Evolutionary conservation across 1,140 invertebrate genomes (phyloP), one percentile per base, ranked within the genome.

Genomic region (Drosophila kohkoa): DNA sequence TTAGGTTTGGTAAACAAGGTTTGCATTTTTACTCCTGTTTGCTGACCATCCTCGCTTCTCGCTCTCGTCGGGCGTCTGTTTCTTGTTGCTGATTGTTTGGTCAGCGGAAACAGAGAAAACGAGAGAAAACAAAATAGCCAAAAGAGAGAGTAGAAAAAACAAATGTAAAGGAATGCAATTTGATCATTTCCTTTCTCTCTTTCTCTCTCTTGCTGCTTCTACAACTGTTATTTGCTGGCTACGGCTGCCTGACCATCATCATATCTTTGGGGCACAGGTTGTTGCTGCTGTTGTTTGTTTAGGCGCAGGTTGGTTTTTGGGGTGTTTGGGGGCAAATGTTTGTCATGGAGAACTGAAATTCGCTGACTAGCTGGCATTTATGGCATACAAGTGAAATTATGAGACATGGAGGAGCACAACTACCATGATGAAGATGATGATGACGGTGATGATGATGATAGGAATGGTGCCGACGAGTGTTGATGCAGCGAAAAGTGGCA

Each of bases 311-410:
- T 10, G 16, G 32, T 64, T 57, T 10, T 10, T 55, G n/a, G n/a
- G 65, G 65, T 57, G 68, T 72, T 52, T 75, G 63, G 48, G 51
- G 48, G 68, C 58, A 54, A 70, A 70, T 62, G 67, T 62, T 70
- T 70, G 49, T 25, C 38, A 54, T 67, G 10, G 54, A 41, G 45
- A 20, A 73, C 25, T 38, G 55, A 68, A 74, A 68, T 74, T 60
- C 71, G 71, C 71, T 74, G 71, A 68, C 71, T 74, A n/a, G 13
- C 51, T 74, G 65, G 71, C 71, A 74, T 74, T 74, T 68, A 60
- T 68, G 68, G 38, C 71, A 62, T 52, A 75, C 58, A 77, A 85
- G 81, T 76, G 68, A 89, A 89, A 81, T 89, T 89, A 89, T 90
- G 86, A 83, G 70, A 59, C 72, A 66, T 66, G 77, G 81, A 67